Evolutionary conservation across 2,888 invertebrate genomes (phyloP).

Genomic region (Perizoma flavofasciatum): DNA sequence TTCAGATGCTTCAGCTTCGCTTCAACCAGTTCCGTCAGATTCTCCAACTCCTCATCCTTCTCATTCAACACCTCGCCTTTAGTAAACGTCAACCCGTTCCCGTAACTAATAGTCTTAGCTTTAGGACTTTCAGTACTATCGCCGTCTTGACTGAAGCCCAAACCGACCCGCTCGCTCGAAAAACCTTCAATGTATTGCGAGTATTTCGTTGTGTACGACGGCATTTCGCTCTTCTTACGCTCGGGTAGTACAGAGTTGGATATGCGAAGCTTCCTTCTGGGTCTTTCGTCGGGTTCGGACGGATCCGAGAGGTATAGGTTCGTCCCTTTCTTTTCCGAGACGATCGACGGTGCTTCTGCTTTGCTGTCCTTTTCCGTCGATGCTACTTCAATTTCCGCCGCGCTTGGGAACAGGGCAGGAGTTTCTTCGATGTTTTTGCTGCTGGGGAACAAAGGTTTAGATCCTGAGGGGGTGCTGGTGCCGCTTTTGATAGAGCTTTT

Average conservation of each 20-base stretch:
- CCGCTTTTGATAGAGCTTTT: conserved; percentile 55
- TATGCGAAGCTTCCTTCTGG: conserved; percentile 72
- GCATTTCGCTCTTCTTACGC: conserved; percentile 57
- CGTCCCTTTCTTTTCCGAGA: conserved; percentile 61
- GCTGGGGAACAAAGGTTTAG: conserved; percentile 59
- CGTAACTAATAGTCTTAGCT: conserved; percentile 62
- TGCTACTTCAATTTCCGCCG: conserved; percentile 48
- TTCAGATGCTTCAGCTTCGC: conserved; percentile 81
- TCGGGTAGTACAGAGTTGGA: conserved; percentile 72
- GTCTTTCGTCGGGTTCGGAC: conserved; percentile 54
- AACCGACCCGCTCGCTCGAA: conserved; percentile 72
- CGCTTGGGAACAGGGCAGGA: conserved; percentile 50
- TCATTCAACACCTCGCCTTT: conserved; percentile 80
- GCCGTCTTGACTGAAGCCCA: conserved; percentile 72
- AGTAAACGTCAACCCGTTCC: conserved; percentile 75
- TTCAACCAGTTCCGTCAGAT: conserved; percentile 68
- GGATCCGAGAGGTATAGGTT: conserved; percentile 66
- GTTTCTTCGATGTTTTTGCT: conserved; percentile 50
- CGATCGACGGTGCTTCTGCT: conserved; percentile 37
- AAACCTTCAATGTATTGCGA: conserved; percentile 74
- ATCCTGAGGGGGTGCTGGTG: conserved; percentile 45
- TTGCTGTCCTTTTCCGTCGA: conserved; percentile 45
- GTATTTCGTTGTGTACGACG: conserved; percentile 76
- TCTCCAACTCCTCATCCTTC: conserved; percentile 66
- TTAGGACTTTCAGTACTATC: conserved; percentile 57